Evolutionary conservation across 1,140 invertebrate species (phyloP), one percentile per base, ranked within the genome.

Genomic region (Trichonephila clavipes): DNA sequence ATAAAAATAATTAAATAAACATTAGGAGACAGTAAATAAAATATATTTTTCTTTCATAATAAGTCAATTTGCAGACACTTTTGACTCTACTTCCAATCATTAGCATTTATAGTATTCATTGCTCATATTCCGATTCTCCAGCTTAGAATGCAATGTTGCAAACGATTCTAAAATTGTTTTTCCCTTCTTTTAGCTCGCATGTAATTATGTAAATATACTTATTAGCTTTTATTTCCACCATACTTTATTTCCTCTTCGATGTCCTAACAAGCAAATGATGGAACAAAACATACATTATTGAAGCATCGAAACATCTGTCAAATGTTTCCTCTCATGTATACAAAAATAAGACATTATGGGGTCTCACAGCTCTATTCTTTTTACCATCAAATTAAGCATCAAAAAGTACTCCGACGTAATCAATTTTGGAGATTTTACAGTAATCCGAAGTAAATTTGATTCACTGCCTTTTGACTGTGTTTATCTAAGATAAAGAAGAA

Each of bases 221-320:
- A 40, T 58, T 8, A 82, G 21, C 44, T 34, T 90, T 21, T 16
- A 44, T 18, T 77, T 77, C 40, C 24, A 12, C 24, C 21, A 24
- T 21, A 40, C 62, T 18, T 51, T 64, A 34, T 16, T n/a, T 81
- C 34, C 59, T 72, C 51, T 59, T 24, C 40, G 12, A 88, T 64
- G 59, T 59, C 40, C 28, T 88, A 81, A 28, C 21, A 82, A 90
- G 89, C 34, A 61, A 81, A 90, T 19, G 89, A 82, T 40, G 51
- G 44, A 90, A 51, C 10, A 16, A 1, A 19, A 51, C 51, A 90
- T 62, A 72, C 81, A 82, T 58, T 81, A 72, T 51, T 12, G 51
- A 28, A 24, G 62, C 89, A 81, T 81, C 44, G 58, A 90, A 90
- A 90, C 89, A 90, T 90, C 89, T 90, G 89, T 90, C 89, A 90